Evolutionary conservation across 1,140 invertebrate genomes (phyloP), one percentile per base, ranked within the genome.

Genomic region (Procambarus clarkii): DNA sequence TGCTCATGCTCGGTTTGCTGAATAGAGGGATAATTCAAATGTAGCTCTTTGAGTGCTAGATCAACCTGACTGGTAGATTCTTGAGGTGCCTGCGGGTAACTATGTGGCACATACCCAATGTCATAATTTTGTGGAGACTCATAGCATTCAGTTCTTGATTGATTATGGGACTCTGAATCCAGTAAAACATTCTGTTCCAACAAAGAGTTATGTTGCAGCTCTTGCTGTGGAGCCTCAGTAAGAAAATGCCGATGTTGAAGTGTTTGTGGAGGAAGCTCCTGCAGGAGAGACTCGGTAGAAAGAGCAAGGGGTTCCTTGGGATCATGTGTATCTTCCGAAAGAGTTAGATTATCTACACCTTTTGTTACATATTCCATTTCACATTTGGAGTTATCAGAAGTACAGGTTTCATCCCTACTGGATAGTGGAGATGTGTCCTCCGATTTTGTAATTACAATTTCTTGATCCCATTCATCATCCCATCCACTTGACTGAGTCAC

Each of bases 391-490:
- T 34, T 34, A 34, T 34, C 34, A 11, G 7, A 18, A 0, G 4
- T 64, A 64, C 15, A 18, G 21, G 46, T 9, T 24, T n/a, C 69
- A 50, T 24, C 69, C 45, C 21, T 50, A n/a, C n/a, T 7, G 44
- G 46, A 2, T 74, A 54, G 18, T 11, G 9, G 84, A 15, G 15
- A 8, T 15, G 24, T 13, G 34, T 64, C 46, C 48, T 46, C 46
- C 3, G 69, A 45, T 13, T 81, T 46, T 5, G 44, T 69, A 45
- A 50, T 82, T 48, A 50, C 89, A 76, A 24, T 34, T 45, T 80
- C 81, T 79, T 85, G 76, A 34, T 91, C 82, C 82, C 81, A 85
- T 34, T 34, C 79, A 89, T 58, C 80, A 50, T 89, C 87, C 87
- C 87, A 89, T 58, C 50, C 80, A 44, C 74, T 80, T 46, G 77